Evolutionary conservation across 2,888 invertebrate species (phyloP).

Genomic region (Nipponacmea schrenckii): DNA sequence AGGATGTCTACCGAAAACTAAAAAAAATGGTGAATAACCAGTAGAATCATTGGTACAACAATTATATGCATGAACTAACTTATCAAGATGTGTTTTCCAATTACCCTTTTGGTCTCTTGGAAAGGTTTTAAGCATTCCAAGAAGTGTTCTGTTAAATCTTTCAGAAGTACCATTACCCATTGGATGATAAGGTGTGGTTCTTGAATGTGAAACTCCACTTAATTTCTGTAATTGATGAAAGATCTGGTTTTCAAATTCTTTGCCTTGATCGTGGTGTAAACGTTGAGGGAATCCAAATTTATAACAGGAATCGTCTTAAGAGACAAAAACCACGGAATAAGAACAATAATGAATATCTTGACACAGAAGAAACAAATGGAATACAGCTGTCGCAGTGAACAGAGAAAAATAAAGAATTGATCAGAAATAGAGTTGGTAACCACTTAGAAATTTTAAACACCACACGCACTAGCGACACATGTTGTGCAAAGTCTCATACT

Average conservation of each 20-base stretch:
- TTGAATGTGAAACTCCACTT: conserved; percentile 6
- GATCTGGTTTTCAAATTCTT: conserved; percentile 20
- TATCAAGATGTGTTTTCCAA: conserved; percentile 19
- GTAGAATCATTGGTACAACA: conserved; percentile 13
- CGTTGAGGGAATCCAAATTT: too few relatives aligned
- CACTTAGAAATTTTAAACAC: too few relatives aligned
- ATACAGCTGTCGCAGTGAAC: too few relatives aligned
- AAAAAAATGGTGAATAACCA: conserved; percentile 12
- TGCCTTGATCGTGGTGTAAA: conserved; percentile 19
- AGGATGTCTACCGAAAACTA: conserved; percentile 17
- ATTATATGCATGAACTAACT: conserved; percentile 24
- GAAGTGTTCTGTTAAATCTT: conserved; percentile 13
- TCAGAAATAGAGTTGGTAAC: too few relatives aligned
- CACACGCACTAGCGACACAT: too few relatives aligned
- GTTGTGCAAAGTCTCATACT: too few relatives aligned
- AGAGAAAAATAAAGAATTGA: too few relatives aligned
- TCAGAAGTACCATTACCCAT: conserved; percentile 17
- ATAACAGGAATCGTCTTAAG: too few relatives aligned
- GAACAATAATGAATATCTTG: too few relatives aligned
- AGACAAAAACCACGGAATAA: too few relatives aligned
- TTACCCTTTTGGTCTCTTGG: not conserved
- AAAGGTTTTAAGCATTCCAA: conserved; percentile 17
- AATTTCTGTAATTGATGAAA: conserved; percentile 13
- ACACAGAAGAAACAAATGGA: too few relatives aligned
- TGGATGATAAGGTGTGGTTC: too few relatives aligned